Base-by-base conservation (phyloP, 2,797 vertebrate species). In the Tokudaia tokunoshimensis region DNA sequence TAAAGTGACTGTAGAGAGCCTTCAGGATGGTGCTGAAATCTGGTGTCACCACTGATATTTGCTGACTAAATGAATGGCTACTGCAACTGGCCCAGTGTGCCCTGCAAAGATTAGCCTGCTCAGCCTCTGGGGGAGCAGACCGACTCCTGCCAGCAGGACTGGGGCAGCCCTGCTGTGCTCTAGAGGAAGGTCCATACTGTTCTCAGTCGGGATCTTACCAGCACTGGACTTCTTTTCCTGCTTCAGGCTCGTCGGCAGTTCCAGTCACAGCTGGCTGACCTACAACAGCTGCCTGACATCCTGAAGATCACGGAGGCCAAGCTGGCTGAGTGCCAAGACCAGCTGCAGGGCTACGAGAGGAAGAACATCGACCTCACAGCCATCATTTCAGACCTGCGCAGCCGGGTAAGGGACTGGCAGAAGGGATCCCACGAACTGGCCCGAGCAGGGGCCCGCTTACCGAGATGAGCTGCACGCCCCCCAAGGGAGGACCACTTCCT, bases 241-340 rank as follows among this genome's bases (percentile, higher is more conserved):
- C 63, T 81, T 11, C 47, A 99, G 99, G 97, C 97, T 9, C 99
- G 99, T 87, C 97, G 97, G 80, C 98, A 99, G 95, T 99, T 99
- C 95, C 98, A 99, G 97, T 98, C 83, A 22, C 99, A 98, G 44
- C 98, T 99, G 96, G 96, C 98, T 1, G 99, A 99, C 94, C 98
- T 99, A 84, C 99, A 99, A 94, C 99, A 99, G 74, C 99, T 99
- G 31, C 99, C 99, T 0, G 99, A 99, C 93, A 98, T 99, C 67
- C 96, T 99, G 20, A 99, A 98, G 87, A 97, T 98, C 52, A 98
- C 98, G 0, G 99, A 99, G 96, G 97, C 98, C 0, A 98, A 99
- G 93, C 98, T 99, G 92, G 99, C 99, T 75, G 99, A 99, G 89
- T 99, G 99, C 91, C 99, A 99, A 92, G 98, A 99, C 2, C 99